Evolutionary conservation across 2,888 invertebrate species (phyloP).

Genomic region (Eueremaeus valkanovi): DNA sequence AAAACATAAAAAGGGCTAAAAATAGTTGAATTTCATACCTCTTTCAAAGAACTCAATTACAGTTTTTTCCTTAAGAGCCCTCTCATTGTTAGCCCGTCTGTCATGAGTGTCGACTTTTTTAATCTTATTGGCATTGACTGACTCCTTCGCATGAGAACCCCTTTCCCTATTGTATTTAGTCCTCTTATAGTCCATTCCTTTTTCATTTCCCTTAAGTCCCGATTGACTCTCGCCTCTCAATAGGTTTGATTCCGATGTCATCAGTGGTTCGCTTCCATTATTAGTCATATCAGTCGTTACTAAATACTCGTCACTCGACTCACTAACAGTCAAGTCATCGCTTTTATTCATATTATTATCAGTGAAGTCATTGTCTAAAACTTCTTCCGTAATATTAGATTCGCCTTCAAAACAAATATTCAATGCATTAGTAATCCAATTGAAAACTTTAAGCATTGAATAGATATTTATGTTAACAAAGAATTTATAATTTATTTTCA

Average conservation of each 20-base stretch:
- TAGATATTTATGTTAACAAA: too few relatives aligned
- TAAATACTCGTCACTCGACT: not conserved
- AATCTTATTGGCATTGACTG: conserved; percentile 39
- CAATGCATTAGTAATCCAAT: not conserved
- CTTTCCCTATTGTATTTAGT: conserved; percentile 30
- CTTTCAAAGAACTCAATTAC: conserved; percentile 47
- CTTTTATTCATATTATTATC: conserved; percentile 13
- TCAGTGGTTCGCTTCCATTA: not conserved
- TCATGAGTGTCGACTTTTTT: conserved; percentile 44
- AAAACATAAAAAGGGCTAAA: too few relatives aligned
- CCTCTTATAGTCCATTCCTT: conserved; percentile 16
- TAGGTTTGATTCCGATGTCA: conserved; percentile 2
- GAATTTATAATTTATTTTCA: too few relatives aligned
- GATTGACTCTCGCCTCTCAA: conserved; percentile 9
- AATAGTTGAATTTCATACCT: conserved; percentile 41
- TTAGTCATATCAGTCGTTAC: not conserved
- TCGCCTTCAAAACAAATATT: not conserved
- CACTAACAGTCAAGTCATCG: conserved; percentile 26
- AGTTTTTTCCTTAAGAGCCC: conserved; percentile 45
- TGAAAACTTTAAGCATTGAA: too few relatives aligned
- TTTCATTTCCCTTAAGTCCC: conserved; percentile 5
- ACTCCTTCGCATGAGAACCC: conserved; percentile 42
- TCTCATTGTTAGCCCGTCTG: conserved; percentile 45
- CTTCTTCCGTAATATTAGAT: conserved; percentile 37
- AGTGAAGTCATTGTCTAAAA: conserved; percentile 23